Base-by-base conservation (phyloP, 2,888 invertebrate genomes). In the Eustalomyia histrio region DNA sequence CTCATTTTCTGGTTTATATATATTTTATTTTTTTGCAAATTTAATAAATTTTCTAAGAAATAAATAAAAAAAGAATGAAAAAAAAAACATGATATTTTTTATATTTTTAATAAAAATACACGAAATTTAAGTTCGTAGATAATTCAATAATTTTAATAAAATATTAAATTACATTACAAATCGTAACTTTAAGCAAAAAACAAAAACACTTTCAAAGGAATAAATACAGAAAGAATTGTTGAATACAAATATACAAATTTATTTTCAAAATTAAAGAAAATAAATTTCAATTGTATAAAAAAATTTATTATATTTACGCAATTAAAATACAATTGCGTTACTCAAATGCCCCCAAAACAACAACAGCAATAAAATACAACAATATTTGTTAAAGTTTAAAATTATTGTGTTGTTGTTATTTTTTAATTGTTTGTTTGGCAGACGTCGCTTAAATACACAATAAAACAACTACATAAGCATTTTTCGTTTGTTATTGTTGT, bases 381-480 rank as follows among this genome's bases (percentile, higher is more conserved):
- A 39, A 39, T 12, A 39, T 12, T 39, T 47, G 14, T 47, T 47
- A 47, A 39, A 39, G 10, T 47, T 47, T 47, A n/a, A 47, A 47
- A 47, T 47, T 47, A 47, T 47, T n/a, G 14, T 17, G 64, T 50
- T 74, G 17, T 63, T 57, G 7, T 68, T 50, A 43, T 35, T 79
- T 58, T 64, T 60, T 73, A 72, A 63, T 80, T 76, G 68, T 68
- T 68, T 80, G 72, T 72, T 76, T 72, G 76, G 60, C 69, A 76
- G 76, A 73, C 76, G 69, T 74, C 69, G 67, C 35, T 55, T 39
- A 52, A 50, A 47, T 55, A 58, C n/a, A 58, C 57, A 58, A 58
- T n/a, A 16, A n/a, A n/a, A 68, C 55, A 47, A 68, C 55, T 63
- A 57, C 76, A 63, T 63, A 7, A 12, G 35, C 33, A 16, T 35